phyloP scores from a whole-genome alignment of 2,797 vertebrate species.

The Pempheris klunzingeri region DNA sequence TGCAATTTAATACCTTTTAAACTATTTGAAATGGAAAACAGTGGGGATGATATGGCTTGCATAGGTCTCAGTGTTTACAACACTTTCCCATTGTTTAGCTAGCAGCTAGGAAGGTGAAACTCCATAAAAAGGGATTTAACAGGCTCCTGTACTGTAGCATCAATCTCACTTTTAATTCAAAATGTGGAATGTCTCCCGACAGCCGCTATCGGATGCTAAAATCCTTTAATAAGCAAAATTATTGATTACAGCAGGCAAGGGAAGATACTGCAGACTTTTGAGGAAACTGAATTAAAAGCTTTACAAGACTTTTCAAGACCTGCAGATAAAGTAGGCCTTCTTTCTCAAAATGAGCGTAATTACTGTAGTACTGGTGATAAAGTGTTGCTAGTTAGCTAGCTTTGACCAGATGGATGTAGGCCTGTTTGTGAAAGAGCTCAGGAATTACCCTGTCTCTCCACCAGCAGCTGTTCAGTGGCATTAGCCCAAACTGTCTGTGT shows the following conservation, averaged over 20 bases:
- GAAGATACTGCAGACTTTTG: background rate
- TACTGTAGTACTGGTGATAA: background rate
- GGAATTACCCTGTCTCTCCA: conserved; percentile 9
- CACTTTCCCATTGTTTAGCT: background rate
- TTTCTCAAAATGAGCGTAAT: background rate
- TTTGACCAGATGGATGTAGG: conserved; percentile 18
- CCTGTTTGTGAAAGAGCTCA: conserved; percentile 16
- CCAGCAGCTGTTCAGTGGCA: conserved; percentile 44
- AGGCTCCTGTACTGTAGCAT: background rate
- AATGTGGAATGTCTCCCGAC: background rate
- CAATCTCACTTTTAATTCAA: background rate
- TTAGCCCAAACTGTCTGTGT: conserved; percentile 32
- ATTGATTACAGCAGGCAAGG: background rate
- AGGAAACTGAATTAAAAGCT: background rate
- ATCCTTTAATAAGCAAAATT: background rate
- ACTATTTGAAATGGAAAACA: background rate
- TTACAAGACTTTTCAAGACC: background rate
- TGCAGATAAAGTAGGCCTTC: background rate
- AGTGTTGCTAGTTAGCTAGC: background rate
- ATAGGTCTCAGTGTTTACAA: no score
- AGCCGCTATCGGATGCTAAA: background rate
- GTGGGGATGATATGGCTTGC: background rate
- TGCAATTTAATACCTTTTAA: background rate
- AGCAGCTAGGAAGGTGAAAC: background rate
- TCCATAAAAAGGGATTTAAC: background rate